phyloP scores from a whole-genome alignment of 2,113 vertebrate species.

The Neolamprologus longior region DNA sequence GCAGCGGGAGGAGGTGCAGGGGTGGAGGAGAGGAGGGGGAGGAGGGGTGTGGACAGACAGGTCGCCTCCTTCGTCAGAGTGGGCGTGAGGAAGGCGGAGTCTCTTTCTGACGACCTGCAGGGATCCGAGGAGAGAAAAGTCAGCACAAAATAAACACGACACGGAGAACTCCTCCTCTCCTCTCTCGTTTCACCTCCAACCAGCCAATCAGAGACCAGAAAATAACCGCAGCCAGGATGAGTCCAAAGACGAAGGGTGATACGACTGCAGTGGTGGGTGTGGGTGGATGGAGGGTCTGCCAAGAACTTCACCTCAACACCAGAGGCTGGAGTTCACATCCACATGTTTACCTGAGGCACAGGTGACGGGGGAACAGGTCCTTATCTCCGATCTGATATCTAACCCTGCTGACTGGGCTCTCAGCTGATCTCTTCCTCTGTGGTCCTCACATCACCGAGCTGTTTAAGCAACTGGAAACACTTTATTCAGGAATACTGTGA shows the following conservation, averaged over 20 bases:
- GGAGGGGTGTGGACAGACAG: constrained; percentile 28
- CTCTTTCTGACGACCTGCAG: constrained; percentile 43
- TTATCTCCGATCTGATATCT: not conserved
- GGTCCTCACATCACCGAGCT: not conserved
- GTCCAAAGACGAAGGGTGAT: not conserved
- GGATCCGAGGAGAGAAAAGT: not conserved
- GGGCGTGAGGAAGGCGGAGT: constrained; percentile 35
- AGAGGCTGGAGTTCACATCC: not conserved
- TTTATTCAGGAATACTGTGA: not conserved
- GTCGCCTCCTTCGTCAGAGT: constrained; percentile 22
- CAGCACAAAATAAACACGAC: not conserved
- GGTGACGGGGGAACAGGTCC: not conserved
- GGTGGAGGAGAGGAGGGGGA: constrained; percentile 47
- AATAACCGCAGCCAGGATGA: not conserved
- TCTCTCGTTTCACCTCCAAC: not conserved
- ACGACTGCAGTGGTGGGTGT: not conserved
- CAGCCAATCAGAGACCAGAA: not conserved
- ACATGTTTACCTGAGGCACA: not conserved
- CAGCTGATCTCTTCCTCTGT: not conserved
- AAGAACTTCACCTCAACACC: not conserved
- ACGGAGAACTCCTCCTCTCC: not conserved
- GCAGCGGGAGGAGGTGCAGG: not conserved
- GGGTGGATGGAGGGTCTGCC: not conserved
- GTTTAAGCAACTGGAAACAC: not conserved
- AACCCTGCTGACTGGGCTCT: not conserved